Evolutionary conservation across 2,797 vertebrate species (phyloP), one percentile per base, ranked within the genome.

Genomic region (Phoeniculus purpureus): DNA sequence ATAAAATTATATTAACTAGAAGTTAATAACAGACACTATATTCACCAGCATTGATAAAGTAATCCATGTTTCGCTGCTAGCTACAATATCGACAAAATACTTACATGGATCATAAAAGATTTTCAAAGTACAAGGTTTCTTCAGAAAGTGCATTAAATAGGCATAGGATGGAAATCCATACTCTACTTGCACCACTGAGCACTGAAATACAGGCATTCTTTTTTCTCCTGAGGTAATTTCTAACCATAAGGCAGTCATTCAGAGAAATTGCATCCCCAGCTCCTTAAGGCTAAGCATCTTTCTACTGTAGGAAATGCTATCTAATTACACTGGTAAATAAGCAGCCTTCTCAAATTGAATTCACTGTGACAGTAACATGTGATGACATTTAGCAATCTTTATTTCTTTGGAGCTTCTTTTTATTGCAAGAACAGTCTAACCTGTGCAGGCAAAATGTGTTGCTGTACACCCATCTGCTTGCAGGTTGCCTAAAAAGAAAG

Each of bases 271-370:
- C 74, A 90, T 81, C 81, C 77, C 77, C 64, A 86, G 22, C n/a
- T 90, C 75, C 90, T 94, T 89, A 90, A 89, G 52, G 80, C 81
- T 85, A 87, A 94, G 71, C 64, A 73, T 81, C 89, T 94, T 94
- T 91, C 88, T 86, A 43, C 59, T 71, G n/a, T 32, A 84, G 77
- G 43, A 94, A 91, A 87, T 65, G 67, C 27, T 72, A 77, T 83
- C 68, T 93, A 94, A 95, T 95, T 95, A 88, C 89, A 72, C 66
- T 79, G 75, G 75, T 54, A 96, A 92, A 89, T 64, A 95, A 64
- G 43, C 66, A 76, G 40, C 45, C 37, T 65, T 94, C 70, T 84
- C 51, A 85, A n/a, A 67, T 70, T 68, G 64, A 94, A 89, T 76
- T 84, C 64, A 52, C 45, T 64, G 68, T 75, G 75, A 87, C 55